A percentile compares a stretch with the other conserved stretches of the same genome.
phyloP scores from a whole-genome alignment of 1,140 invertebrate genomes.

The Anastatus disparis region DNA sequence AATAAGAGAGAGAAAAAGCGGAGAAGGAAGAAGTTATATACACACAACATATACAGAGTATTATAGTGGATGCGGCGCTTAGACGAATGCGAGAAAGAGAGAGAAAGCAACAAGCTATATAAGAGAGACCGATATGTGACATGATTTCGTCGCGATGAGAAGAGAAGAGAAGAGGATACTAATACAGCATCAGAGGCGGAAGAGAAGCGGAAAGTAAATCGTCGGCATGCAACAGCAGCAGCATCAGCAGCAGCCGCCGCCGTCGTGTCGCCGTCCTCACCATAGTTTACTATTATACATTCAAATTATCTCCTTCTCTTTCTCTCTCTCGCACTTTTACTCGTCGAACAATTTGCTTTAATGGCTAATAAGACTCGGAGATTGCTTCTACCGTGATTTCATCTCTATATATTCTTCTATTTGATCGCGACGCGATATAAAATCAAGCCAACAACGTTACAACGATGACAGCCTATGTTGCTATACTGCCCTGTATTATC shows the following conservation, averaged over 20 bases:
- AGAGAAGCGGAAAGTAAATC: not conserved
- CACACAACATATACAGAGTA: too few species aligned
- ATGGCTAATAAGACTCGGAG: slow-evolving; percentile 16
- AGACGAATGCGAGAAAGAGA: not conserved
- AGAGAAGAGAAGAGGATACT: not conserved
- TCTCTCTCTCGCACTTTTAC: not conserved
- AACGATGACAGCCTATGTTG: slow-evolving; percentile 20
- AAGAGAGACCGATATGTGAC: slow-evolving; percentile 14
- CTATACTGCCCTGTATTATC: slow-evolving; percentile 16
- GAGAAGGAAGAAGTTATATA: too few species aligned
- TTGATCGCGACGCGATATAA: not conserved
- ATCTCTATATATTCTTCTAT: not conserved
- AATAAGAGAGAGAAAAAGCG: too few species aligned
- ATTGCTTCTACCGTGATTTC: slow-evolving; percentile 3
- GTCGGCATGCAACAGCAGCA: not conserved
- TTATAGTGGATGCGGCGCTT: not conserved
- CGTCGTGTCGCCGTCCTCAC: not conserved
- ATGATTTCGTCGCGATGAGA: not conserved
- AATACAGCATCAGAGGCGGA: not conserved
- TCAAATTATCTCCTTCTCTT: too few species aligned
- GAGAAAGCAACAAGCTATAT: not conserved
- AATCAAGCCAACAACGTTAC: too few species aligned
- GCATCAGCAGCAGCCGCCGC: not conserved
- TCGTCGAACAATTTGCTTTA: slow-evolving; percentile 23
- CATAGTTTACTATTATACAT: too few species aligned